These are phyloP conservation scores for Dendronephthya gigantea DNA, from an alignment of 64 coral and sea anemone genomes.

Conservation along the genomic window DNA sequence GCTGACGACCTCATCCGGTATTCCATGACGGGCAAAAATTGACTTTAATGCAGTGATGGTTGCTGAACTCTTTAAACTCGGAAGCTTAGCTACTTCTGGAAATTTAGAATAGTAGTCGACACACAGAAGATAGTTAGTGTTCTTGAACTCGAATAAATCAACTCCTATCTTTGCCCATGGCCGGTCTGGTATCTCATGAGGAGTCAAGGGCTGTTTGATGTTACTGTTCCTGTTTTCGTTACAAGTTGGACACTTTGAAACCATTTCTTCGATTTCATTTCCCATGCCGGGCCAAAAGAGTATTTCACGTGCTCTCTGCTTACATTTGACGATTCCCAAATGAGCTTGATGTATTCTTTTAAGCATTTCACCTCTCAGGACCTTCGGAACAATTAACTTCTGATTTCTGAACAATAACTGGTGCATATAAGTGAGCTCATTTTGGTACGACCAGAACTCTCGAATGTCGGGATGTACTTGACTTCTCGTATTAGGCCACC, in stretches of 20 bases:
- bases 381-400: conserved; percentile 14
- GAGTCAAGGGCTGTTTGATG: conserved; percentile 4
- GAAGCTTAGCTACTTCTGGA: conserved; percentile 9
- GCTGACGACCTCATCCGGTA: conserved; percentile 31
- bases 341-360: neutral
- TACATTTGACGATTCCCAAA: conserved; percentile 12
- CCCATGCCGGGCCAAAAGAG: conserved; percentile 28
- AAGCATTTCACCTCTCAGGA: neutral
- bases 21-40: conserved; percentile 35
- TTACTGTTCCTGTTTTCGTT: conserved; percentile 20
- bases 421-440: conserved; percentile 5
- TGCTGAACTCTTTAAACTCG: conserved; percentile 26
- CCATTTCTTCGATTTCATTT: conserved; percentile 32
- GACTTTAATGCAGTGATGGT: conserved; percentile 28
- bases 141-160: neutral
- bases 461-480: neutral
- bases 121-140: neutral
- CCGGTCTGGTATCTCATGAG: neutral
- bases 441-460: neutral
- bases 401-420: conserved; percentile 4
- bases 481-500: neutral
- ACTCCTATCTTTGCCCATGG: conserved; percentile 4
- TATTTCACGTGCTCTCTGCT: conserved; percentile 28
- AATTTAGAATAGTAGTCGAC: conserved; percentile 2
- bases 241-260: conserved; percentile 32